Evolutionary conservation across 2,113 vertebrate species (phyloP), one percentile per base, ranked within the genome.

Genomic region (Pandion haliaetus): DNA sequence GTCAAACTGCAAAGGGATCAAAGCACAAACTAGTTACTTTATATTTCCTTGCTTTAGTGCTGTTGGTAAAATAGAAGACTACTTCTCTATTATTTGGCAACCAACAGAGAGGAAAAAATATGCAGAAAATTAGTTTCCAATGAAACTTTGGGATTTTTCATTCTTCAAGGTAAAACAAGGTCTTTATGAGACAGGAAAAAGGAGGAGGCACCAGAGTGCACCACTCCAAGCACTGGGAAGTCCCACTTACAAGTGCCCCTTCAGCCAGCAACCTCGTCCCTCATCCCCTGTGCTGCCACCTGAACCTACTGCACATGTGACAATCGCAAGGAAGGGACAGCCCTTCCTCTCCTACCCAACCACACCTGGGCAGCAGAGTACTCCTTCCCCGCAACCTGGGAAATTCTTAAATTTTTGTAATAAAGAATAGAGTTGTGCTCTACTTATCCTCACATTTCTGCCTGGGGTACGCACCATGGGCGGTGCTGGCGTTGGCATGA

Each of bases 401-500:
- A 63, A 67, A 76, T 49, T 25, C 76, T 72, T 11, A 91, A 71
- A 90, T 17, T 52, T 90, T 95, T 1, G 76, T 89, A 97, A 97
- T 26, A 88, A 93, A 95, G 94, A 97, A 97, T 89, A 95, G 95
- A 98, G 97, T 92, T 96, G 99, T 92, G 98, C 98, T 99, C 98
- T 98, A 99, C 99, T 99, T 98, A 99, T 99, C 99, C 99, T 99
- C 99, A 99, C 99, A 98, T 99, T 99, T 99, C 99, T 99, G 99
- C 98, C 99, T 98, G 99, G 99, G 99, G 99, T 99, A 99, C 99
- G 99, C 99, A 99, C 99, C 99, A 99, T 99, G 98, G 99, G 99
- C 34, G 99, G 99, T 99, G 99, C 99, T 96, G 99, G 99, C 97
- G 99, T 99, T 87, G 99, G 99, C 99, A 99, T 99, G 99, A 99